Conservation (phyloP, 2,113 vertebrate species). For the Dicerorhinus sumatrensis region DNA sequence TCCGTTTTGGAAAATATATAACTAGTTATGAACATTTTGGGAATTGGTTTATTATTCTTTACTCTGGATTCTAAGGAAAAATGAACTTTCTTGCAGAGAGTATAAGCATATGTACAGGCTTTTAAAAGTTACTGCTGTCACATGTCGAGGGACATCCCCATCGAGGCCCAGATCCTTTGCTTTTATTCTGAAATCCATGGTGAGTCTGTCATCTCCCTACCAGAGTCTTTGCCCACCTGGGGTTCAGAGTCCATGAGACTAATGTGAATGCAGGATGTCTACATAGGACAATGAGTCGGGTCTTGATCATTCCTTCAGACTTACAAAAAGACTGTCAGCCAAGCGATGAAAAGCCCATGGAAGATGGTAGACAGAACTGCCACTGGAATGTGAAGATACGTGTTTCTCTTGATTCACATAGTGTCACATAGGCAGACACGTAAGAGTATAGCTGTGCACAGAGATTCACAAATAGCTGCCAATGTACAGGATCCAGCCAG, state of each 20-base stretch:
- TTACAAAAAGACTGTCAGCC: background rate
- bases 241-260: background rate
- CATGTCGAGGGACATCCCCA: no score
- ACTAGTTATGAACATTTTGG: background rate
- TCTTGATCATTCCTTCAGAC: background rate
- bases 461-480: background rate
- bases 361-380: accelerated
- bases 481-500: accelerated
- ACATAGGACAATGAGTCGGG: accelerated
- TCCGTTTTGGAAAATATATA: background rate
- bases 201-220: background rate
- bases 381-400: background rate
- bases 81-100: background rate
- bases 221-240: background rate
- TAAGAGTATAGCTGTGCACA: accelerated
- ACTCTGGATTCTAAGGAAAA: background rate
- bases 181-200: background rate
- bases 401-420: no score
- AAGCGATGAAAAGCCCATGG: background rate
- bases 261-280: no score
- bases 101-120: background rate
- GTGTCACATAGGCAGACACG: background rate
- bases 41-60: background rate
- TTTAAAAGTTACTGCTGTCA: background rate
- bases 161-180: background rate